Conservation (phyloP, 2,113 vertebrate genomes). For the Entomyzon cyanotis region DNA sequence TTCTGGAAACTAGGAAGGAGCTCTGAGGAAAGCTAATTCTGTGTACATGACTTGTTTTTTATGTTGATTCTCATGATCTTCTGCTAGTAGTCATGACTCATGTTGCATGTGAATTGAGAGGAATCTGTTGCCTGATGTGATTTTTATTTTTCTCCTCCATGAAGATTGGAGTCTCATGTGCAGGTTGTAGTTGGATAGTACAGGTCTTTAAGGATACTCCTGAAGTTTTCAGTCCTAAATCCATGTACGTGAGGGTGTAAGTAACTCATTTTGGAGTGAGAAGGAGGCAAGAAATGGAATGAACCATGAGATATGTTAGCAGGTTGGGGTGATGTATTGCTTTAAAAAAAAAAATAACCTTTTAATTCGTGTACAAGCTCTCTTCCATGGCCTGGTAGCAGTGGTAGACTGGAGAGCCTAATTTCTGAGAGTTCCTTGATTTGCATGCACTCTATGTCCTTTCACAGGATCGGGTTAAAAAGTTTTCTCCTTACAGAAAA, state of each 20-base stretch:
- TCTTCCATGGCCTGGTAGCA: neutral
- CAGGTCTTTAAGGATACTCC: neutral
- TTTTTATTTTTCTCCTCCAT: accelerated
- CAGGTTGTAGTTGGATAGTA: neutral
- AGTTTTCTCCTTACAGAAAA: neutral
- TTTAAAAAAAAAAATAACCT: neutral
- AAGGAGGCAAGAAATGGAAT: neutral
- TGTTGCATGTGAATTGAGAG: neutral
- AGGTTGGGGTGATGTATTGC: neutral
- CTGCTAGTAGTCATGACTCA: neutral
- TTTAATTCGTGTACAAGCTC: neutral
- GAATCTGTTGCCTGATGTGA: neutral
- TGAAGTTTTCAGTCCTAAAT: neutral
- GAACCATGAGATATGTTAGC: neutral
- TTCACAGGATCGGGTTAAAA: constrained; percentile 38
- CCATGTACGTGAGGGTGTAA: neutral
- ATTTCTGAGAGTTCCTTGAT: neutral
- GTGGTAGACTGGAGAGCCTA: neutral
- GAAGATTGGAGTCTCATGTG: neutral
- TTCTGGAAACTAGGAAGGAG: neutral
- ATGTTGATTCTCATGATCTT: neutral
- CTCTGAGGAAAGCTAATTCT: neutral
- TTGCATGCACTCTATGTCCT: neutral
- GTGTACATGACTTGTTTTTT: neutral
- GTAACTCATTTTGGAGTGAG: neutral